These are phyloP conservation scores for Herminia tarsipennalis DNA, from an alignment of 2,888 invertebrate species.

Conservation along the genomic window DNA sequence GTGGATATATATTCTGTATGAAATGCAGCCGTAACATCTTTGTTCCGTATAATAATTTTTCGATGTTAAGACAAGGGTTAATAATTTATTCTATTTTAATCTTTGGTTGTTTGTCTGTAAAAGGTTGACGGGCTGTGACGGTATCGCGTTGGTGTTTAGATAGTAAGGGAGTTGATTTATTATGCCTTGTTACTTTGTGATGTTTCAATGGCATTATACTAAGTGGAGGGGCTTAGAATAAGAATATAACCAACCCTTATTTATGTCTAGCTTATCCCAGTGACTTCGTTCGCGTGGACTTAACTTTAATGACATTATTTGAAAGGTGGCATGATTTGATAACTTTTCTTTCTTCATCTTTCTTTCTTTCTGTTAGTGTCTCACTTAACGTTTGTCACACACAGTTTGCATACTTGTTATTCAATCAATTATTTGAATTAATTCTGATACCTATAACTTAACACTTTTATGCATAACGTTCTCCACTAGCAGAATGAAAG, in stretches of 20 bases:
- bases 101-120: conserved; percentile 46
- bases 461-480: too few species aligned
- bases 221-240: background rate
- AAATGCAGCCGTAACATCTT: conserved; percentile 70
- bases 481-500: too few species aligned
- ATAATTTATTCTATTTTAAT: conserved; percentile 74
- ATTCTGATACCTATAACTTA: too few species aligned
- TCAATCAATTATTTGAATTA: too few species aligned
- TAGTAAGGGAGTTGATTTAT: conserved; percentile 25
- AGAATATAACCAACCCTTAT: background rate
- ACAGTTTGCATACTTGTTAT: too few species aligned
- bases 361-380: too few species aligned
- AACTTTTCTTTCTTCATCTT: too few species aligned
- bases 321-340: too few species aligned
- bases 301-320: too few species aligned
- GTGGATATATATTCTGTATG: conserved; percentile 50
- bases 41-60: conserved; percentile 72
- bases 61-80: conserved; percentile 76
- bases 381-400: too few species aligned
- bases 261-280: background rate
- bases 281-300: background rate
- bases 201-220: conserved; percentile 11
- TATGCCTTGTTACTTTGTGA: conserved; percentile 17
- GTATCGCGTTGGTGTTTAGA: conserved; percentile 11
- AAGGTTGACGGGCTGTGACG: conserved; percentile 24